Evolutionary conservation across 2,888 invertebrate genomes (phyloP), one percentile per base, ranked within the genome.

Genomic region (Polymixis lichenea): DNA sequence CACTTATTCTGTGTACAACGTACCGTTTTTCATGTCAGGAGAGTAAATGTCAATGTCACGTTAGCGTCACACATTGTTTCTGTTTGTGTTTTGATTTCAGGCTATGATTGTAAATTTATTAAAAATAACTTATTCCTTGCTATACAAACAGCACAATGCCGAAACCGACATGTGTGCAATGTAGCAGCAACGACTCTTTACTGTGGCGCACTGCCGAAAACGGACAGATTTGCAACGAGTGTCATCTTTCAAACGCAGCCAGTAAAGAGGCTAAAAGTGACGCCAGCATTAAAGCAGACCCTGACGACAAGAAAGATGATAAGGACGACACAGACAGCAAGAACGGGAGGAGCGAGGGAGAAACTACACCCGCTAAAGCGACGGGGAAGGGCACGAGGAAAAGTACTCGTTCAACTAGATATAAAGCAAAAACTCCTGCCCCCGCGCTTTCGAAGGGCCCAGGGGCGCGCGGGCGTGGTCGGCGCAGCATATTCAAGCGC

Each of bases 401-500:
- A 87, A 97, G 97, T 91, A 97, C 97, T 0, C 95, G 98, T 74
- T 95, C 97, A 2, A 96, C 96, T 0, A 90, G 96, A n/a, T 97
- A 97, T 77, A 97, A 97, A 82, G 90, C 97, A 0, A 97, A 96
- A 85, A 93, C 95, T 3, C 91, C 94, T 0, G 92, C 91, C 0
- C 91, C 93, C 0, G 85, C 91, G 9, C 81, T 93, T 9, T 62
- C 93, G 6, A 96, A 95, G 75, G 86, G 91, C 0, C 85, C 95
- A 0, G 93, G 92, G 0, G 96, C 97, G 1, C 97, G 98, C 90
- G 98, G 98, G 2, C 97, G 98, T 88, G 98, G 98, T 25, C 97
- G 99, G 5, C 95, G 99, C 80, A 97, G 98, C 72, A 97, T 98
- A 76, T 98, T 98, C 90, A 98, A 98, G 92, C 97, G 98, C 88